phyloP scores from a whole-genome alignment of 2,113 vertebrate genomes.

The Bos indicus region DNA sequence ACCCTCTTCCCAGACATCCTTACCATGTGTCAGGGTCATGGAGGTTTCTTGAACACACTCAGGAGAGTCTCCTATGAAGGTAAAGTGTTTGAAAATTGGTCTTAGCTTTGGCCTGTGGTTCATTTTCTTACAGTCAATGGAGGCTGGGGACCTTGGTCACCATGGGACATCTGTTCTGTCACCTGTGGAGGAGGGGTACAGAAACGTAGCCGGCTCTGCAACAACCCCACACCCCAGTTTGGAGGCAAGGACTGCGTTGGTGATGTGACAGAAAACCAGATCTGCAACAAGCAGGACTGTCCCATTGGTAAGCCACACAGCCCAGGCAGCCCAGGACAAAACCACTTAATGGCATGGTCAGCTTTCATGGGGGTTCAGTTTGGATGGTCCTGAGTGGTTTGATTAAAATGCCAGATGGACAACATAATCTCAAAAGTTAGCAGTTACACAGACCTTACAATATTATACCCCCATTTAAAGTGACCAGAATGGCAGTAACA shows the following conservation, averaged over 20 bases:
- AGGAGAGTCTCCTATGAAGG: neutral
- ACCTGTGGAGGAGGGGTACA: conserved; percentile 95
- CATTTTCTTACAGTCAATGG: conserved; percentile 87
- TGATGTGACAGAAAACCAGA: conserved; percentile 82
- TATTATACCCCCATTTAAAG: neutral
- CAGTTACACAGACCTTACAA: neutral
- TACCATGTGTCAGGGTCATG: neutral
- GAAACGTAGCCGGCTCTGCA: conserved; percentile 90
- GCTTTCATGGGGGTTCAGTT: neutral
- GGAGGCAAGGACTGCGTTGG: conserved; percentile 94
- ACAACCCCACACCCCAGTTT: conserved; percentile 90
- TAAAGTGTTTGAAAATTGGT: neutral
- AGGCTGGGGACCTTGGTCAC: conserved; percentile 97
- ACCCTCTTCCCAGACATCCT: neutral
- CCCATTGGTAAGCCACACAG: conserved; percentile 80
- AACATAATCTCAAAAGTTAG: neutral
- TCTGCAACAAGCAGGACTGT: conserved; percentile 91
- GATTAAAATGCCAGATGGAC: neutral
- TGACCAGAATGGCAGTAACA: neutral
- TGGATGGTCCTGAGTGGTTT: neutral
- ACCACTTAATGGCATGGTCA: neutral
- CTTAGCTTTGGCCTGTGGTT: neutral
- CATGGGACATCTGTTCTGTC: conserved; percentile 92
- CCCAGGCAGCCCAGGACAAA: neutral
- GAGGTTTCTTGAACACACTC: neutral